These are phyloP conservation scores for Plutella xylostella DNA, from an alignment of 2,888 invertebrate species.

Conservation along the genomic window DNA sequence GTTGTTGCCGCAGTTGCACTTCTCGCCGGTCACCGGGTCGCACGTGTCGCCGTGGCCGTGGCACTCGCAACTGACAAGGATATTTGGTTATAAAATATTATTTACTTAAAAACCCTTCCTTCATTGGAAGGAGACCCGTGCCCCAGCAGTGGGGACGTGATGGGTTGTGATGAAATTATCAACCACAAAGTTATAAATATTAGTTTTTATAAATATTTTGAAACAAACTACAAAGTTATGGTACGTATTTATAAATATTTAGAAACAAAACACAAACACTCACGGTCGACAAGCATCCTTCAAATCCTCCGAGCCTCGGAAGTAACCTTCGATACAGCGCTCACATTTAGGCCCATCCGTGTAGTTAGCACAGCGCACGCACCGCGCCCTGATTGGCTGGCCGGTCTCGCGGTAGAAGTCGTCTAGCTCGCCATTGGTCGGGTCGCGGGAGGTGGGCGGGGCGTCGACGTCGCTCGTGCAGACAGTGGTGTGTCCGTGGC, in stretches of 20 bases:
- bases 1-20: conserved; percentile 95
- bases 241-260: no score
- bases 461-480: conserved; percentile 76
- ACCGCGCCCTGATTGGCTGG: conserved; percentile 79
- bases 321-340: conserved; percentile 80
- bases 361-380: conserved; percentile 84
- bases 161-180: no score
- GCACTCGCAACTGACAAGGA: conserved; percentile 79
- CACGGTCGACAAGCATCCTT: conserved; percentile 80
- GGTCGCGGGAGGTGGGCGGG: conserved; percentile 48
- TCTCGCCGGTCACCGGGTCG: conserved; percentile 90
- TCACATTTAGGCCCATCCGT: conserved; percentile 88
- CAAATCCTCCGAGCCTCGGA: conserved; percentile 81
- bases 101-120: no score
- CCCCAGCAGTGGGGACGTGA: no score
- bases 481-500: conserved; percentile 87
- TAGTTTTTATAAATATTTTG: no score
- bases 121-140: no score
- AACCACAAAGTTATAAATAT: no score
- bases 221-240: no score
- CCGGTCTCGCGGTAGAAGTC: conserved; percentile 77
- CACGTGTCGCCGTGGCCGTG: conserved; percentile 95
- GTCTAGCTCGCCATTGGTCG: conserved; percentile 69
- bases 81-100: no score
- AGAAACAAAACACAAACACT: no score